Percentiles rank a stretch among this genome's conserved stretches.
Evolutionary conservation across 2,113 vertebrate species (phyloP).

Genomic region (Pavo muticus): DNA sequence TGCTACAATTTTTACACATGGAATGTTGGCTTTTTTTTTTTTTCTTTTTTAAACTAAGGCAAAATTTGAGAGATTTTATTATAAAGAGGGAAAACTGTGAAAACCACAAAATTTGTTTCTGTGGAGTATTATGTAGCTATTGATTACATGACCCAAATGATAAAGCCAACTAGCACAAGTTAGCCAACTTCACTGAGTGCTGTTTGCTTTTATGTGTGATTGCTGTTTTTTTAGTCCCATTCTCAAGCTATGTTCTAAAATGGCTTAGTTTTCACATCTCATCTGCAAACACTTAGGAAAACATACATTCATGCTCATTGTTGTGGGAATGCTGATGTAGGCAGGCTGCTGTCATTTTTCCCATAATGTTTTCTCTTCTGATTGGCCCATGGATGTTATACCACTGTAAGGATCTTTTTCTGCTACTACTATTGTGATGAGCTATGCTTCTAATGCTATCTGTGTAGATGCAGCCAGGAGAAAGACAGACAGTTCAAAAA

Average conservation of each 20-base stretch:
- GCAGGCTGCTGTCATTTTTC: not conserved
- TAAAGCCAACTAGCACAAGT: not conserved
- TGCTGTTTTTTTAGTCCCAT: not conserved
- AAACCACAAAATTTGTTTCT: not conserved
- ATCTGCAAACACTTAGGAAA: not conserved
- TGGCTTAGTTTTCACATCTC: not conserved
- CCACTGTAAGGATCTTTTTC: not conserved
- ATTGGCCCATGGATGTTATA: not conserved
- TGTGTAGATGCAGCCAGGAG: not conserved
- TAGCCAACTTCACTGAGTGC: not conserved
- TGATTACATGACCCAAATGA: not conserved
- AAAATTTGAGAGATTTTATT: not conserved
- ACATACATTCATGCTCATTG: not conserved
- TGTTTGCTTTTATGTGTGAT: not conserved
- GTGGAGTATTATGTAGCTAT: not conserved
- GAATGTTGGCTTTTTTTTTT: not conserved
- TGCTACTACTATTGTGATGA: not conserved
- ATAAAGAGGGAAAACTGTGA: not conserved
- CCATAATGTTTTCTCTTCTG: not conserved
- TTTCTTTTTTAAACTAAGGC: not conserved
- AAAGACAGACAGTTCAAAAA: not conserved
- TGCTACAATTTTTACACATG: not conserved
- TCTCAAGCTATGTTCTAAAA: not conserved
- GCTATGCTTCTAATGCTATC: not conserved
- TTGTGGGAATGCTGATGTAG: not conserved